These are phyloP conservation scores for Manis pentadactyla DNA, from an alignment of 2,797 vertebrate species.

Conservation along the genomic window DNA sequence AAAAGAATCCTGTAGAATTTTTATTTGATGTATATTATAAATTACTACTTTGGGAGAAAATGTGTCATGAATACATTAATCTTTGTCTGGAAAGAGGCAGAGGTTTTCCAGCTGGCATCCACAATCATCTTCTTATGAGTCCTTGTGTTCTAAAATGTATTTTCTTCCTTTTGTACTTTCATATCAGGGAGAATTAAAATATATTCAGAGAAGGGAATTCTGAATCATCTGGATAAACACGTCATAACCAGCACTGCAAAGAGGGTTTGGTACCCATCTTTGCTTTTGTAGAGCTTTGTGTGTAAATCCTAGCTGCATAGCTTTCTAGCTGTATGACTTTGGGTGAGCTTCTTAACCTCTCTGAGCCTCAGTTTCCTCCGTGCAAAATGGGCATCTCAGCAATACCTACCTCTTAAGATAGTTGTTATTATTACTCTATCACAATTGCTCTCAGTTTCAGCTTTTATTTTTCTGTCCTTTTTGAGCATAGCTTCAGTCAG, in stretches of 20 bases:
- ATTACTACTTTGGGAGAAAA: neutral
- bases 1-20: neutral
- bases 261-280: neutral
- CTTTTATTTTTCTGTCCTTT: neutral
- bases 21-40: neutral
- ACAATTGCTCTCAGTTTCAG: neutral
- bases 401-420: neutral
- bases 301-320: neutral
- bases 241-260: neutral
- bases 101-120: neutral
- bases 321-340: constrained; percentile 23
- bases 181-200: neutral
- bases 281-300: neutral
- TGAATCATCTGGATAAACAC: neutral
- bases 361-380: neutral
- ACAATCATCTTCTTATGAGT: neutral
- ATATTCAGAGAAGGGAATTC: neutral
- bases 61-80: neutral
- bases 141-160: neutral
- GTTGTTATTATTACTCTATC: neutral
- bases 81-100: neutral
- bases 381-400: neutral
- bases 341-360: neutral
- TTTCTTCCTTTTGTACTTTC: neutral
- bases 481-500: neutral